phyloP scores from a whole-genome alignment of 2,888 invertebrate species.

The Drosophila ezoana region DNA sequence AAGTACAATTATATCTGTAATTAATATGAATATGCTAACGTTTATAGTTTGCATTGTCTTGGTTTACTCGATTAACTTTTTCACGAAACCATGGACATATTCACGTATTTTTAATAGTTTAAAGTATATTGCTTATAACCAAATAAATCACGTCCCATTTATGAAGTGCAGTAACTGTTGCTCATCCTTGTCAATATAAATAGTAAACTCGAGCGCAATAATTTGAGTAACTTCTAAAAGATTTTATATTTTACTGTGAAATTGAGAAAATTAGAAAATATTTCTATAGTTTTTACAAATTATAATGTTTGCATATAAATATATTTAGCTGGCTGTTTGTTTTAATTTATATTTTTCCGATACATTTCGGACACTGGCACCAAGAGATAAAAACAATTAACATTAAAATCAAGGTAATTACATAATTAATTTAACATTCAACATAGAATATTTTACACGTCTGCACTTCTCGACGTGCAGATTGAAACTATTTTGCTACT shows the following conservation, averaged over 20 bases:
- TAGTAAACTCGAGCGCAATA: not conserved
- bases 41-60: not conserved
- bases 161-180: constrained; percentile 1
- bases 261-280: too few relatives aligned
- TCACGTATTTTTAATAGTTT: constrained; percentile 7
- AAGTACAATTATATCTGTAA: not conserved
- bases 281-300: too few relatives aligned
- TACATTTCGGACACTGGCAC: too few relatives aligned
- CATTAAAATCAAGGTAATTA: too few relatives aligned
- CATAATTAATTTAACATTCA: too few relatives aligned
- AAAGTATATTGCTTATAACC: not conserved
- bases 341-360: too few relatives aligned
- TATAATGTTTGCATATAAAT: too few relatives aligned
- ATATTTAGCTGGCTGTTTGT: too few relatives aligned
- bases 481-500: too few relatives aligned
- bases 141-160: constrained; percentile 25
- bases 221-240: not conserved
- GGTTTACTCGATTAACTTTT: not conserved
- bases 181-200: constrained; percentile 9
- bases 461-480: too few relatives aligned
- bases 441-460: too few relatives aligned
- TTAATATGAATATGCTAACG: not conserved
- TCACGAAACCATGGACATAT: constrained; percentile 1
- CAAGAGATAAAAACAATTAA: too few relatives aligned
- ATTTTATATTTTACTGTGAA: not conserved